Conservation (phyloP, 2,888 invertebrate species). For the Strigamia maritima region DNA sequence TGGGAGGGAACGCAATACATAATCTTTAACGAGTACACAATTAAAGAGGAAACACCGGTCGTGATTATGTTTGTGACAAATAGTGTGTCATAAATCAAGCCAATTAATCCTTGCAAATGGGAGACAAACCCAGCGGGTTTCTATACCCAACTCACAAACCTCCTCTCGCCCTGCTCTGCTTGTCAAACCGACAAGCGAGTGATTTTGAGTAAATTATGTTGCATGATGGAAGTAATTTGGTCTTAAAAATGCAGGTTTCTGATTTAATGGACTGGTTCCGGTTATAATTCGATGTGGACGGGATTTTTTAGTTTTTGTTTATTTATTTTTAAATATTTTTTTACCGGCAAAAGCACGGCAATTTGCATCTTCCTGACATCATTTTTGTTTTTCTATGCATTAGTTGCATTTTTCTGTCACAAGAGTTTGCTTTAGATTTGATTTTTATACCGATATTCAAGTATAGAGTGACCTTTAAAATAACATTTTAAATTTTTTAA, state of each 20-base stretch:
- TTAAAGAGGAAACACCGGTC: conserved; percentile 4
- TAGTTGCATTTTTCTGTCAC: too few species aligned
- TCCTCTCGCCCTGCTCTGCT: not conserved
- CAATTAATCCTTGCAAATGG: not conserved
- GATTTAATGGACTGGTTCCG: not conserved
- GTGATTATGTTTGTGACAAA: not conserved
- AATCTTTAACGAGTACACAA: conserved; percentile 4
- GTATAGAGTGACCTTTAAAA: too few species aligned
- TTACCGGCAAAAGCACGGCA: too few species aligned
- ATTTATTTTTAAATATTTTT: not conserved
- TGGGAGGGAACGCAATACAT: conserved; percentile 4
- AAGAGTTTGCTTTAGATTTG: too few species aligned
- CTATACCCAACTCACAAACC: not conserved
- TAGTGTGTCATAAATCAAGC: not conserved
- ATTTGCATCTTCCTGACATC: too few species aligned
- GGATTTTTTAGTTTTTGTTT: not conserved
- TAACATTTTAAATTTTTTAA: too few species aligned
- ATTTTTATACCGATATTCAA: too few species aligned
- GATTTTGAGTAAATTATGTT: conserved; percentile 4
- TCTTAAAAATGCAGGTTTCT: not conserved
- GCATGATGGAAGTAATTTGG: conserved; percentile 4
- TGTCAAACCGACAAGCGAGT: not conserved
- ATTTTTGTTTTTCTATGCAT: too few species aligned
- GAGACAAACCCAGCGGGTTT: not conserved
- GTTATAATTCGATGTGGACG: not conserved